Evolutionary conservation across 1,140 invertebrate species (phyloP).

Genomic region (Aphis craccivora): DNA sequence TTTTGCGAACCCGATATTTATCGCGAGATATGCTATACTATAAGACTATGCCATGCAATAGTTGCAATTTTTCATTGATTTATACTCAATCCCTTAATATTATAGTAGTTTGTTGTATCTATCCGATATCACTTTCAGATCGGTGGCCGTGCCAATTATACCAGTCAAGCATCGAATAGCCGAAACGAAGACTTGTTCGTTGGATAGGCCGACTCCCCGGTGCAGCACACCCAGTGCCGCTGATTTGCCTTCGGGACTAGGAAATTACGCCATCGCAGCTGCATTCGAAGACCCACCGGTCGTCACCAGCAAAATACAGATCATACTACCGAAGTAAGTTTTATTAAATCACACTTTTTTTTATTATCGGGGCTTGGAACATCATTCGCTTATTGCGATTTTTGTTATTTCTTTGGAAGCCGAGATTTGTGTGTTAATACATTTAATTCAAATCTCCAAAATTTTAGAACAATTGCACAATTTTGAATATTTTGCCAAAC

Average conservation of each 20-base stretch:
- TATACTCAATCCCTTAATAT: neutral
- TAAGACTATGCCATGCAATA: neutral
- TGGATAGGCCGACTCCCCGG: conserved; percentile 73
- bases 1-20: too few relatives aligned
- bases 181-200: conserved; percentile 78
- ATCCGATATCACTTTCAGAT: conserved; percentile 64
- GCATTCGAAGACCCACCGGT: conserved; percentile 34
- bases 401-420: neutral
- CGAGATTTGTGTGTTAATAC: neutral
- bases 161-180: conserved; percentile 78
- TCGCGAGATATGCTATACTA: too few relatives aligned
- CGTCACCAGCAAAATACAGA: conserved; percentile 9
- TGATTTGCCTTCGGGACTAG: conserved; percentile 14
- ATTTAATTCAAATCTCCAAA: neutral
- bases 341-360: neutral
- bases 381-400: neutral
- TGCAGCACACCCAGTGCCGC: neutral
- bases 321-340: conserved; percentile 42
- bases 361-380: neutral
- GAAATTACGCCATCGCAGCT: conserved; percentile 32
- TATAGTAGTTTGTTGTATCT: neutral
- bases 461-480: neutral
- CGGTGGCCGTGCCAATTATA: conserved; percentile 79
- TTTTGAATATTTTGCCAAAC: neutral
- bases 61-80: neutral